A percentile compares a stretch with the other conserved stretches of the same genome.
Conservation (phyloP, 2,888 invertebrate genomes). For the Imbricaverruca yamaguchii region DNA sequence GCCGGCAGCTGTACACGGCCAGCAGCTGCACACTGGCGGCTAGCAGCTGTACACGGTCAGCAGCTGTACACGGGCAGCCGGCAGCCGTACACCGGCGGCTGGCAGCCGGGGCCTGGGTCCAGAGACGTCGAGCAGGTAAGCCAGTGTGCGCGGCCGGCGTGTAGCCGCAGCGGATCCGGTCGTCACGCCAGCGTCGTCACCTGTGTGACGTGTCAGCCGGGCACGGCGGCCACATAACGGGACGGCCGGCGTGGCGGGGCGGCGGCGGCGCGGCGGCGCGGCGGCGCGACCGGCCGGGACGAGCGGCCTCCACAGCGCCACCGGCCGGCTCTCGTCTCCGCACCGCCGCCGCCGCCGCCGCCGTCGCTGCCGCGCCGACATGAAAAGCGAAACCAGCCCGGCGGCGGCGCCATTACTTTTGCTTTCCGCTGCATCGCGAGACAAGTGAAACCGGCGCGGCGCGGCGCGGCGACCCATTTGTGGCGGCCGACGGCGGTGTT, state of each 20-base stretch:
- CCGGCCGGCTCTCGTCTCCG: neutral
- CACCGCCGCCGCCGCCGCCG: neutral
- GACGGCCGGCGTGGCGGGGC: neutral
- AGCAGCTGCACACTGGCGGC: too few species aligned
- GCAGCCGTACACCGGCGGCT: too few species aligned
- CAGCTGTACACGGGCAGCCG: too few species aligned
- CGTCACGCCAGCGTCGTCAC: neutral
- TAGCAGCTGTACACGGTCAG: too few species aligned
- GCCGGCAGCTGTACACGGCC: too few species aligned
- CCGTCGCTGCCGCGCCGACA: neutral
- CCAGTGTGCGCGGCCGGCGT: neutral
- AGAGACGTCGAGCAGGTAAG: too few species aligned
- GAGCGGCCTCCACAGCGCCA: neutral
- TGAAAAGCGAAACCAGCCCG: constrained; percentile 13
- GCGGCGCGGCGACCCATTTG: neutral
- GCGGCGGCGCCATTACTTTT: constrained; percentile 16
- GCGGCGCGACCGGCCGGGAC: neutral
- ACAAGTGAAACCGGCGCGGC: constrained; percentile 19
- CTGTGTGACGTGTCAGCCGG: neutral
- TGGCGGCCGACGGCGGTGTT: neutral
- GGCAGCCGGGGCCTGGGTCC: too few species aligned
- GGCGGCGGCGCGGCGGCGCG: neutral
- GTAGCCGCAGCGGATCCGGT: neutral
- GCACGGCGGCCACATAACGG: neutral
- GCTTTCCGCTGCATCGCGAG: constrained; percentile 3